Conservation (phyloP, 2,888 invertebrate species). For the Xestia sexstrigata region DNA sequence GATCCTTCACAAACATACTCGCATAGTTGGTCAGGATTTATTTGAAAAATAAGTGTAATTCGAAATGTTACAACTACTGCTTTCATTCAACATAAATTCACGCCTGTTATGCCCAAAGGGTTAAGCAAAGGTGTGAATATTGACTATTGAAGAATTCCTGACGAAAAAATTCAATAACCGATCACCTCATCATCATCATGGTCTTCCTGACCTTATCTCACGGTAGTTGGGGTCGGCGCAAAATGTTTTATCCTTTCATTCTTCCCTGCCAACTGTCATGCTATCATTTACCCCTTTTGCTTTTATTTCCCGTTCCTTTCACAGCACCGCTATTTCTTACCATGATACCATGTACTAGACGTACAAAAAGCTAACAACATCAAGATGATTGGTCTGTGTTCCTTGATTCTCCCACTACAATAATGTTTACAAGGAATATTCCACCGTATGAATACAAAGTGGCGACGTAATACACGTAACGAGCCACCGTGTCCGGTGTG, state of each 20-base stretch:
- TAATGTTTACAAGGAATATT: constrained; percentile 49
- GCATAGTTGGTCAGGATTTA: background rate
- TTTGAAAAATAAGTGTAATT: background rate
- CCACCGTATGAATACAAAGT: constrained; percentile 24
- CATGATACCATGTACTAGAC: too few species aligned
- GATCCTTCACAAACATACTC: background rate
- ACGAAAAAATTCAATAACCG: too few species aligned
- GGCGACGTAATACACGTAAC: constrained; percentile 13
- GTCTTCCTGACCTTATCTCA: too few species aligned
- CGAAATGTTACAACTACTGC: background rate
- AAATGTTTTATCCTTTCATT: background rate
- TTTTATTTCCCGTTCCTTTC: background rate
- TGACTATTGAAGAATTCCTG: too few species aligned
- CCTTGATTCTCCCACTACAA: background rate
- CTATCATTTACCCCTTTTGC: background rate
- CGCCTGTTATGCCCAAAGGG: too few species aligned
- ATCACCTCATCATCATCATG: background rate
- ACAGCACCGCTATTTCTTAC: background rate
- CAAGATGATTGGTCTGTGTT: background rate
- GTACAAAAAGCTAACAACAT: background rate
- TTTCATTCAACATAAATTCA: background rate
- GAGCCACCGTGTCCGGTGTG: background rate
- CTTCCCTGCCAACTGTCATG: background rate
- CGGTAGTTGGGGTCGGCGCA: background rate
- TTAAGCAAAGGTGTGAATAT: too few species aligned